Evolutionary conservation across 2,797 vertebrate species (phyloP).

Genomic region (Arctocebus calabarensis): DNA sequence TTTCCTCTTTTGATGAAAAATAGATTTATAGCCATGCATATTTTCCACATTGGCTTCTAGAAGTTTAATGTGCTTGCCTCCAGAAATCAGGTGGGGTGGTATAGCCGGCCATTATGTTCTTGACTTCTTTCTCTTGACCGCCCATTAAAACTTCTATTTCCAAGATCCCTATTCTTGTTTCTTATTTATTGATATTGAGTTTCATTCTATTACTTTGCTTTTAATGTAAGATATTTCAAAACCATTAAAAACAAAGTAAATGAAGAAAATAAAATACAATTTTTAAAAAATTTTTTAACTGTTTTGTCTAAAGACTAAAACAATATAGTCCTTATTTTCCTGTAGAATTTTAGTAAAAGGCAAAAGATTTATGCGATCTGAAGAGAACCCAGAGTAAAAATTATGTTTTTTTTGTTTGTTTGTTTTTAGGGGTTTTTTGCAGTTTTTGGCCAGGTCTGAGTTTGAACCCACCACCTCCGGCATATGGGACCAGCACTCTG

Average conservation of each 20-base stretch:
- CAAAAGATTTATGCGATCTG: no score
- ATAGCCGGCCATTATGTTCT: neutral
- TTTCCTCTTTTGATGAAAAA: conserved; percentile 22
- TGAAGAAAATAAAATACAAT: neutral
- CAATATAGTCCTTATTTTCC: neutral
- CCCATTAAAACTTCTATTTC: neutral
- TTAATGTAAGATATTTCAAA: neutral
- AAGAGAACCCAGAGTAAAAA: no score
- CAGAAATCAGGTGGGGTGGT: neutral
- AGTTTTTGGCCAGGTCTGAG: no score
- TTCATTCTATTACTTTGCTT: neutral
- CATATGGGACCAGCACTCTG: no score
- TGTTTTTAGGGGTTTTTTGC: no score
- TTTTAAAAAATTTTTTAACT: neutral
- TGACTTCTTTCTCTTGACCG: neutral
- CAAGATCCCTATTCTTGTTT: neutral
- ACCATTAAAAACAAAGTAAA: neutral
- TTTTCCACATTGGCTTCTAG: neutral
- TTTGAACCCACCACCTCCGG: no score
- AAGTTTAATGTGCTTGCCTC: neutral
- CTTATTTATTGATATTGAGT: neutral
- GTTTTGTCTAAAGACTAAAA: neutral
- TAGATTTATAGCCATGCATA: neutral
- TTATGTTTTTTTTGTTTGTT: no score
- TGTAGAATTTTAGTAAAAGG: neutral